phyloP scores from a whole-genome alignment of 1,140 invertebrate species.

The Lithobius niger region DNA sequence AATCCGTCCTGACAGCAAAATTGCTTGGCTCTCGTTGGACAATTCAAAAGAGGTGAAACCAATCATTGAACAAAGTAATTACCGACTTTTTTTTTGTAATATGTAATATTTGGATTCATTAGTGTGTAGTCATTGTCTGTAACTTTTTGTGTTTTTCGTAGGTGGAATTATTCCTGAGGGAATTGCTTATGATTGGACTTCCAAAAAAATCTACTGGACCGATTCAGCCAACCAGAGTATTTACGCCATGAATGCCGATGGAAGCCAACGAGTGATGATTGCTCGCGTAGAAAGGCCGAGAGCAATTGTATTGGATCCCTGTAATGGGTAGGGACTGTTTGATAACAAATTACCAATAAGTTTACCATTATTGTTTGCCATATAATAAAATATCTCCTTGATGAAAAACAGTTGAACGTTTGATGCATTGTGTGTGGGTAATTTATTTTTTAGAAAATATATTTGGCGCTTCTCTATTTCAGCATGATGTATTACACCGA shows the following conservation, averaged over 20 bases:
- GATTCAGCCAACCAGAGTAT: constrained; percentile 88
- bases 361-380: too few relatives aligned
- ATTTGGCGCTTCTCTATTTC: constrained; percentile 13
- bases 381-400: too few relatives aligned
- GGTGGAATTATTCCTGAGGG: constrained; percentile 84
- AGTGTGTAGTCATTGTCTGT: background rate
- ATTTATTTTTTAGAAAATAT: too few relatives aligned
- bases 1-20: constrained; percentile 76
- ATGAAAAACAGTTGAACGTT: too few relatives aligned
- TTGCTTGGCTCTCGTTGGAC: constrained; percentile 53
- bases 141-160: background rate
- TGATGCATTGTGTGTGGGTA: too few relatives aligned
- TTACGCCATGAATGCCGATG: constrained; percentile 86
- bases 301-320: constrained; percentile 93
- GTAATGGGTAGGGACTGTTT: constrained; percentile 72
- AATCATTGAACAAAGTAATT: constrained; percentile 19
- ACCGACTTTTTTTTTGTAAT: background rate
- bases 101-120: background rate
- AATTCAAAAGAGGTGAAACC: constrained; percentile 17
- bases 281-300: constrained; percentile 79
- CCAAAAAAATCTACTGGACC: constrained; percentile 94
- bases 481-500: constrained; percentile 78
- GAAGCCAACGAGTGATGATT: constrained; percentile 81
- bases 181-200: constrained; percentile 93
- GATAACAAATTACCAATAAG: too few relatives aligned